phyloP scores from a whole-genome alignment of 2,888 invertebrate genomes.

The Laspeyria flexula region DNA sequence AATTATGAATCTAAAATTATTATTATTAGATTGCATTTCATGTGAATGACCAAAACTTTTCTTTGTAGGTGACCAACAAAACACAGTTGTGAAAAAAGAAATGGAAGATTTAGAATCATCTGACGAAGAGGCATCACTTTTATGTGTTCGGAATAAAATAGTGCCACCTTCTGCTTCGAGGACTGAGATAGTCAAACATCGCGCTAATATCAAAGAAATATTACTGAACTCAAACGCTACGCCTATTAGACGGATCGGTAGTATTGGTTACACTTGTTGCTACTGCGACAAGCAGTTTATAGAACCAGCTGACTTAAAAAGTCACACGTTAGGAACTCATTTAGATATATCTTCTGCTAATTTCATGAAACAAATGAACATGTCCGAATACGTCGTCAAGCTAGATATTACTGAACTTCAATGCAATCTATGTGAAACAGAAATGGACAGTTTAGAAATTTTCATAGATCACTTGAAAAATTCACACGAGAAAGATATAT shows the following conservation, averaged over 20 bases:
- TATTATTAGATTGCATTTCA: background rate
- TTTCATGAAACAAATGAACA: background rate
- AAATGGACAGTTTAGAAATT: background rate
- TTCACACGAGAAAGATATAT: constrained; percentile 11
- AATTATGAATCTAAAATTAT: no score
- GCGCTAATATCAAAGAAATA: constrained; percentile 52
- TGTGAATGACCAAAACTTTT: constrained; percentile 32
- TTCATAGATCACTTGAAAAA: constrained; percentile 20
- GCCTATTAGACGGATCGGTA: no score
- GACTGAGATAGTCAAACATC: constrained; percentile 54
- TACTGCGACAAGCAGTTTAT: no score
- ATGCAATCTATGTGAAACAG: background rate
- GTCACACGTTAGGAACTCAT: no score
- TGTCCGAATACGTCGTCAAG: background rate
- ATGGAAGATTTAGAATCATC: background rate
- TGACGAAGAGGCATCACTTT: constrained; percentile 8
- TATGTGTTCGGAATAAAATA: constrained; percentile 15
- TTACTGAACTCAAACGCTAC: no score
- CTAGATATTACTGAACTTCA: background rate
- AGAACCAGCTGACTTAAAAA: no score
- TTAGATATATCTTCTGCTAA: no score
- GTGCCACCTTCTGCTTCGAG: no score
- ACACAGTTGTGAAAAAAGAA: constrained; percentile 11
- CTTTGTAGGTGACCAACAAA: constrained; percentile 40
- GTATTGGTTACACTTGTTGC: no score